Percentiles rank a stretch among this genome's conserved stretches.
Conservation (phyloP, 2,888 invertebrate genomes). For the Trypoxylon attenuatum region DNA sequence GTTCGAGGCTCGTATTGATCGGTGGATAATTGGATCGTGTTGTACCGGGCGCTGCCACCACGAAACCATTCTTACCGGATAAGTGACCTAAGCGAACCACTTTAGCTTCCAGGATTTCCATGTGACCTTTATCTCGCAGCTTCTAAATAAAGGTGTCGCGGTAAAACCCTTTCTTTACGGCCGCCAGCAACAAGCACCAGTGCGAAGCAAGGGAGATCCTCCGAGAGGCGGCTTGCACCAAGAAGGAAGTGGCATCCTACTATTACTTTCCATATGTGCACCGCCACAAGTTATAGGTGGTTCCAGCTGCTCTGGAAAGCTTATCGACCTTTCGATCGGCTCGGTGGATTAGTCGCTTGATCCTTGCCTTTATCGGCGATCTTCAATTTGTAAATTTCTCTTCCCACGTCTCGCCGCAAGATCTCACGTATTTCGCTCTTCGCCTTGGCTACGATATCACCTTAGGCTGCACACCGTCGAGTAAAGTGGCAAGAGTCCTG, state of each 20-base stretch:
- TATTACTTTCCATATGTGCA: neutral
- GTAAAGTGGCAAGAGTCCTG: no score
- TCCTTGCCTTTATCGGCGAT: neutral
- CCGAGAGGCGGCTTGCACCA: neutral
- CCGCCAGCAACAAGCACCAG: neutral
- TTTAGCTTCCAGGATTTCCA: conserved; percentile 16
- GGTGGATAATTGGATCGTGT: conserved; percentile 38
- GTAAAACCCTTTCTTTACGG: no score
- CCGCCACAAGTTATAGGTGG: neutral
- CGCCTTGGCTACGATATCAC: no score
- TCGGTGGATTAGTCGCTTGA: conserved; percentile 10
- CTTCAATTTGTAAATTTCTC: conserved; percentile 19
- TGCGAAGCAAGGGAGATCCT: neutral
- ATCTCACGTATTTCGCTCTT: conserved; percentile 5
- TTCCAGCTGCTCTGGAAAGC: neutral
- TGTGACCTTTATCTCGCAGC: conserved; percentile 3
- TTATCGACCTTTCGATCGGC: neutral
- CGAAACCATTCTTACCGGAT: no score
- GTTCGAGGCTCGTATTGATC: conserved; percentile 37
- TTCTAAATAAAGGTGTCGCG: no score
- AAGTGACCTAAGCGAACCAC: conserved; percentile 40
- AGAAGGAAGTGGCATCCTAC: neutral
- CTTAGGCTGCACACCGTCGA: no score
- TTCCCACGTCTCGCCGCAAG: conserved; percentile 7
- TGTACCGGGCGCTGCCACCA: no score